These are phyloP conservation scores for Tetraneura akinire DNA, from an alignment of 1,140 invertebrate genomes.

Conservation along the genomic window DNA sequence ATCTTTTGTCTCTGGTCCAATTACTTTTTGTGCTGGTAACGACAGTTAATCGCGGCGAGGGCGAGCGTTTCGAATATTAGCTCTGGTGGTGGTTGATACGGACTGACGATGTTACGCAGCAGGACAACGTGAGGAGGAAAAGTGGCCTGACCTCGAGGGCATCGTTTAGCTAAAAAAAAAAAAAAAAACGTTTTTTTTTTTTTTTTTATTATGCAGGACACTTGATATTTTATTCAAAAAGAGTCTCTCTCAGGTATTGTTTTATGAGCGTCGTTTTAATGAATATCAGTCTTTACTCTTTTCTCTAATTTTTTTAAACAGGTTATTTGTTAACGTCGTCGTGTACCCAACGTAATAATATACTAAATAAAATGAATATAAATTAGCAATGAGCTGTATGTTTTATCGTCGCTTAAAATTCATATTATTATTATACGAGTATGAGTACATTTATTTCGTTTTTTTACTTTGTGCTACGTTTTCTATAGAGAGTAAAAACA, in stretches of 20 bases:
- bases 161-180: constrained; percentile 41
- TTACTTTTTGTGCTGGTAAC: constrained; percentile 28
- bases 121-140: background rate
- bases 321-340: background rate
- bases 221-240: constrained; percentile 51
- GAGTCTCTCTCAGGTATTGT: constrained; percentile 49
- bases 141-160: constrained; percentile 40
- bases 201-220: constrained; percentile 33
- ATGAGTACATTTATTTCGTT: too few species aligned
- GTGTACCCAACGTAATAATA: too few species aligned
- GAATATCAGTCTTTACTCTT: constrained; percentile 44
- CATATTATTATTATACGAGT: too few species aligned
- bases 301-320: constrained; percentile 40
- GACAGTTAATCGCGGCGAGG: background rate
- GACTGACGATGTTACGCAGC: too few species aligned
- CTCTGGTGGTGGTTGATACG: constrained; percentile 26
- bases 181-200: constrained; percentile 8
- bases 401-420: too few species aligned
- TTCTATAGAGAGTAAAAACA: too few species aligned
- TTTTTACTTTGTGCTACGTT: too few species aligned
- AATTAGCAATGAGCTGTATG: too few species aligned
- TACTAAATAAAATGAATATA: too few species aligned
- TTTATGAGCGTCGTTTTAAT: constrained; percentile 48
- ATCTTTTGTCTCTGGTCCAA: constrained; percentile 42
- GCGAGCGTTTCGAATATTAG: constrained; percentile 33